Evolutionary conservation across 2,797 vertebrate species (phyloP).

Genomic region (Vultur gryphus): DNA sequence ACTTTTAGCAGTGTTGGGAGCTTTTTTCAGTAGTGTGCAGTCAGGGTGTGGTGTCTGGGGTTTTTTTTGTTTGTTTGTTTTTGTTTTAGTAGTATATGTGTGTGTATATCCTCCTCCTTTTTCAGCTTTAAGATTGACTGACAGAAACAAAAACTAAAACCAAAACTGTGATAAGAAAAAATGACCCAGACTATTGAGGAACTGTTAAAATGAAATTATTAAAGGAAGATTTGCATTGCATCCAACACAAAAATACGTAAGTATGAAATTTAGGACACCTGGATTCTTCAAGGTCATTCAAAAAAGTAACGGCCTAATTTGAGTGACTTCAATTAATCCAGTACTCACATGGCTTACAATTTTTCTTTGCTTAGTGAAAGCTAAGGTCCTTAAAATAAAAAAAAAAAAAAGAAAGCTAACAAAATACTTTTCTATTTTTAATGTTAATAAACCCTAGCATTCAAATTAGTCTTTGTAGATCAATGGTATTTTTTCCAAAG

Average conservation of each 20-base stretch:
- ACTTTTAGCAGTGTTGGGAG: background rate
- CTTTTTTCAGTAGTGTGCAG: background rate
- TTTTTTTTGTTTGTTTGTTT: background rate
- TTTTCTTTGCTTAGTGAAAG: conserved; percentile 19
- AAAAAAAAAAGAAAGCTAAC: background rate
- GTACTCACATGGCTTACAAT: background rate
- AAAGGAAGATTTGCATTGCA: background rate
- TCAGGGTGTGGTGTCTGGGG: background rate
- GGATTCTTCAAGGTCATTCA: conserved; percentile 29
- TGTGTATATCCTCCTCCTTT: background rate
- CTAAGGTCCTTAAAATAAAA: background rate
- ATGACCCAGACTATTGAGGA: background rate
- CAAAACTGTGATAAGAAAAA: background rate
- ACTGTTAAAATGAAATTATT: background rate
- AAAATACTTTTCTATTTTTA: background rate
- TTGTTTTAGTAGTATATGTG: background rate
- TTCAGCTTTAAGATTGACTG: background rate
- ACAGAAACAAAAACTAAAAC: background rate
- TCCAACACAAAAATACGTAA: background rate
- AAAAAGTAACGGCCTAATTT: conserved; percentile 27
- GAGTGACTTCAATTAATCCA: conserved; percentile 45
- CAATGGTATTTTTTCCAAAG: background rate
- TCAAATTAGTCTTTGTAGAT: background rate
- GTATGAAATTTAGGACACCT: conserved; percentile 22
- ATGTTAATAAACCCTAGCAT: background rate